phyloP scores from a whole-genome alignment of 2,888 invertebrate species.

The Barypeithes pellucidus region DNA sequence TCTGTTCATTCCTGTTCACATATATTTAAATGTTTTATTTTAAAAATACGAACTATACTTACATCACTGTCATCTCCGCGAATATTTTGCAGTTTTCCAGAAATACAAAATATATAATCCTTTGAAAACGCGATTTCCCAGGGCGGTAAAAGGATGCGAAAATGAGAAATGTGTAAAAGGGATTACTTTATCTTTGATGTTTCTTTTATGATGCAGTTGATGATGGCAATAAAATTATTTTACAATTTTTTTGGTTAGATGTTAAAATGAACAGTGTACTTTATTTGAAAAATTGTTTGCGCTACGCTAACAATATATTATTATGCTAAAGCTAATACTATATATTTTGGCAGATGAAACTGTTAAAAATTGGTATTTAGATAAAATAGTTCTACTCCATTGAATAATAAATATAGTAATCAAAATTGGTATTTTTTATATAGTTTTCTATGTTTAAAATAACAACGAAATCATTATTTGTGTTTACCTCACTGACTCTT shows the following conservation, averaged over 20 bases:
- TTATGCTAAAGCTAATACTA: no score
- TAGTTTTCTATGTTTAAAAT: no score
- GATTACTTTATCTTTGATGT: slow-evolving; percentile 3
- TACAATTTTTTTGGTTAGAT: background rate
- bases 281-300: no score
- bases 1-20: background rate
- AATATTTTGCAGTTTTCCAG: background rate
- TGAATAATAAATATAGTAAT: no score
- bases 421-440: no score
- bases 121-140: slow-evolving; percentile 1
- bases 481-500: no score
- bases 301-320: no score
- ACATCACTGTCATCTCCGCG: background rate
- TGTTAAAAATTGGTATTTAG: no score
- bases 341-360: no score
- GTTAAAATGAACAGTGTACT: no score
- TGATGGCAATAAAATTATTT: slow-evolving; percentile 3
- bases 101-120: slow-evolving; percentile 3
- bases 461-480: no score
- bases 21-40: background rate
- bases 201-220: slow-evolving; percentile 1
- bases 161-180: slow-evolving; percentile 2
- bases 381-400: no score
- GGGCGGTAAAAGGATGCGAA: slow-evolving; percentile 2
- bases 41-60: background rate